A percentile compares a stretch with the other conserved stretches of the same genome.
phyloP scores from a whole-genome alignment of 2,113 vertebrate genomes.

The Aldabrachelys gigantea region DNA sequence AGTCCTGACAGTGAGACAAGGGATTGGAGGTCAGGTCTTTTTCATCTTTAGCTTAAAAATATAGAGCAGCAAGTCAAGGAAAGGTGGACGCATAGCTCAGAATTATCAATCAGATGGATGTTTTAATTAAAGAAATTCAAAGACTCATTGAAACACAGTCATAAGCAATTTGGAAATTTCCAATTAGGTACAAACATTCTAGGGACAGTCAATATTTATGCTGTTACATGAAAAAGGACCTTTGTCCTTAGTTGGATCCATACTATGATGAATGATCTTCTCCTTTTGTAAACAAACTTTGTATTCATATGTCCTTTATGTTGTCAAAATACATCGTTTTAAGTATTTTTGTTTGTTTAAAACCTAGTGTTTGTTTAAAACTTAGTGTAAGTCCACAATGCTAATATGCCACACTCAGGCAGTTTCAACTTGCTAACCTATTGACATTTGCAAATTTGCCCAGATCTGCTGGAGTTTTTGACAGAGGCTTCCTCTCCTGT shows the following conservation, averaged over 20 bases:
- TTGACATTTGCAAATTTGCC: conserved; percentile 30
- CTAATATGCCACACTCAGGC: neutral
- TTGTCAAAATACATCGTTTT: neutral
- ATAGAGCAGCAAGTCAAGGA: neutral
- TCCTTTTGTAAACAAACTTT: neutral
- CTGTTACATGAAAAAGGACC: neutral
- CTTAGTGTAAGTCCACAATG: neutral
- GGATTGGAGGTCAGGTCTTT: neutral
- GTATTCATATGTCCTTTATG: neutral
- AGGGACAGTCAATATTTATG: neutral
- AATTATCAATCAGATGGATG: neutral
- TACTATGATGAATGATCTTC: neutral
- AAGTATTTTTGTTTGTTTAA: neutral
- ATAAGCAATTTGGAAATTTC: neutral
- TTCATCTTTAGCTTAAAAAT: neutral
- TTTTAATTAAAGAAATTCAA: neutral
- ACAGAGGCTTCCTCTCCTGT: neutral
- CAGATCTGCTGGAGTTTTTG: neutral
- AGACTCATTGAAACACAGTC: neutral
- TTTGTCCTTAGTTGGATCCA: neutral
- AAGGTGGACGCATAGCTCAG: neutral
- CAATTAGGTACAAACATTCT: neutral
- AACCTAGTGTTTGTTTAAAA: neutral
- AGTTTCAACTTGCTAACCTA: conserved; percentile 22
- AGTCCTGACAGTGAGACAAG: neutral